Conservation (phyloP, 2,888 invertebrate genomes). For the Exephanes ischioxanthus region DNA sequence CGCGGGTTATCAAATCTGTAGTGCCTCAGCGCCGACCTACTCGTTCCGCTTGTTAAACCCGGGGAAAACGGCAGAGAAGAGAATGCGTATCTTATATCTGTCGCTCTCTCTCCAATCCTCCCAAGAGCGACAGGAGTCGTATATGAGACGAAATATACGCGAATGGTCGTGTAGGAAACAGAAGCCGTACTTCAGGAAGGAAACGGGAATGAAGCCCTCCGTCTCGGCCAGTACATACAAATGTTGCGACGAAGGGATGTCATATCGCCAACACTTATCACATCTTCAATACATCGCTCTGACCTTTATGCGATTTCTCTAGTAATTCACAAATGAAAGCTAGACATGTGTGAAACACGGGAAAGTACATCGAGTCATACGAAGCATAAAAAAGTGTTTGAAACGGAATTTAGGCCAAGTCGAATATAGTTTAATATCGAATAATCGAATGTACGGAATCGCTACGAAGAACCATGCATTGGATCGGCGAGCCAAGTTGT, state of each 20-base stretch:
- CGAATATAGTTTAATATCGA: neutral
- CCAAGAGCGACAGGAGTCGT: slow-evolving; percentile 6
- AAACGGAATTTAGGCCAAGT: slow-evolving; percentile 1
- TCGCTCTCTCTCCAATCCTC: neutral
- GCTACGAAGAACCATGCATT: neutral
- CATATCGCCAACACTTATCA: slow-evolving; percentile 15
- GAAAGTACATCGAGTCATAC: slow-evolving; percentile 17
- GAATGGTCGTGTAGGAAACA: slow-evolving; percentile 34
- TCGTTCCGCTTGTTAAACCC: slow-evolving; percentile 62
- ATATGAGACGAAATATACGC: neutral
- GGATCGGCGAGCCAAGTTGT: neutral
- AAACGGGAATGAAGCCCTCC: neutral
- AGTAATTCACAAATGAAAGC: neutral
- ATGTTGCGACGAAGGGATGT: neutral
- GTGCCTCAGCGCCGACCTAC: slow-evolving; percentile 40
- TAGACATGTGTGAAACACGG: neutral
- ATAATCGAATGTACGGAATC: neutral
- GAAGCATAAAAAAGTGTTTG: neutral
- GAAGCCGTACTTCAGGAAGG: neutral
- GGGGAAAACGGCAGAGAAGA: slow-evolving; percentile 33
- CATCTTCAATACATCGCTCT: neutral
- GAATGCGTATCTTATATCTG: slow-evolving; percentile 28
- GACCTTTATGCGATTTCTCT: slow-evolving; percentile 20
- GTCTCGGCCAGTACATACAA: neutral
- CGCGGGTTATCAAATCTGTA: slow-evolving; percentile 71